A percentile compares a stretch with the other conserved stretches of the same genome.
Evolutionary conservation across 1,140 invertebrate genomes (phyloP).

Genomic region (Magallana gigas): DNA sequence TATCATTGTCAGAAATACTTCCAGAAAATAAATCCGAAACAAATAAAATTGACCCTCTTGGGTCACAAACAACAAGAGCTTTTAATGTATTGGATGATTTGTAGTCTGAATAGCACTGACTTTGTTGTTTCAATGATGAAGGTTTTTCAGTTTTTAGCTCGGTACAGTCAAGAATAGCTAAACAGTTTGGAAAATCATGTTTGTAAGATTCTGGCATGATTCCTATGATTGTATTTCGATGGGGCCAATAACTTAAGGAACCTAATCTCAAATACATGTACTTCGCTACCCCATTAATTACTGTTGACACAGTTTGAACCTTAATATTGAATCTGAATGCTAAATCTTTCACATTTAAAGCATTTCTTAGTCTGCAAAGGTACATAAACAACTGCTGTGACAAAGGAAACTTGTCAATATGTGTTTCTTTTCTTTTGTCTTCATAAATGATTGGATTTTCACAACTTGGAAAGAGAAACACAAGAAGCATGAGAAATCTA

Average conservation of each 20-base stretch:
- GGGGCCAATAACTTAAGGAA: slow-evolving; percentile 39
- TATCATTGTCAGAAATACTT: slow-evolving; percentile 11
- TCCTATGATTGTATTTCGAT: neutral
- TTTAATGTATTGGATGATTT: neutral
- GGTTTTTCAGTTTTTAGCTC: slow-evolving; percentile 39
- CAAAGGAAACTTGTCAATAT: neutral
- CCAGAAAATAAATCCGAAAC: neutral
- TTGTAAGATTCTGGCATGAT: slow-evolving; percentile 16
- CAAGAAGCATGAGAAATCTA: neutral
- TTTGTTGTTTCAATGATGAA: slow-evolving; percentile 8
- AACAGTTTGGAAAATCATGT: slow-evolving; percentile 26
- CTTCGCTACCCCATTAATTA: neutral
- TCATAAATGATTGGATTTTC: neutral
- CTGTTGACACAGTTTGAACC: slow-evolving; percentile 40
- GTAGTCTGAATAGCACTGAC: slow-evolving; percentile 35
- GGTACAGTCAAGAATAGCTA: slow-evolving; percentile 38
- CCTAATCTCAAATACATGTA: slow-evolving; percentile 37
- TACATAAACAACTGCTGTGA: slow-evolving; percentile 19
- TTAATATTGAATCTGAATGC: slow-evolving; percentile 39
- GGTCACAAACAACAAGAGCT: slow-evolving; percentile 28
- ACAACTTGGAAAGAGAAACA: slow-evolving; percentile 3
- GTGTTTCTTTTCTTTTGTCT: neutral
- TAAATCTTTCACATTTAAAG: slow-evolving; percentile 31
- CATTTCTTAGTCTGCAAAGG: slow-evolving; percentile 35
- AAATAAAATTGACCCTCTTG: neutral